Conservation (phyloP, 2,113 vertebrate genomes). For the Daphoenositta chrysoptera region DNA sequence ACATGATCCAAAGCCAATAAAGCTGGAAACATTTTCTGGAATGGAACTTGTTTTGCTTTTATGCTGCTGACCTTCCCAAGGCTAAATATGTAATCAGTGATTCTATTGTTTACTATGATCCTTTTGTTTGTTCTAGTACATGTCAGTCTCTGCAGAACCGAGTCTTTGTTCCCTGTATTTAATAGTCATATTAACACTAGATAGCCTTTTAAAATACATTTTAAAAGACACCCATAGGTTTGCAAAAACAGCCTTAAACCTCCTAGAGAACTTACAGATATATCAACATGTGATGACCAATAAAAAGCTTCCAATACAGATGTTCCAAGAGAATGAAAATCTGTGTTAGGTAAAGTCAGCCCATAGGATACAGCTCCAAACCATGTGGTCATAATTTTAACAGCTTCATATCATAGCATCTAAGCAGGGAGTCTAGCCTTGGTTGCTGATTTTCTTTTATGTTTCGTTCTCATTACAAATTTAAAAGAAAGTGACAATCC, state of each 20-base stretch:
- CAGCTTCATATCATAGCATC: background rate
- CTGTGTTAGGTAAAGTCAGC: background rate
- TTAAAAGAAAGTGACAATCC: background rate
- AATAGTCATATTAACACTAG: background rate
- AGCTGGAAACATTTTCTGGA: constrained; percentile 58
- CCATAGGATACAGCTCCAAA: background rate
- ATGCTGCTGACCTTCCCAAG: constrained; percentile 26
- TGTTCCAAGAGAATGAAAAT: background rate
- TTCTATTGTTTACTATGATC: background rate
- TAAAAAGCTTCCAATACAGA: background rate
- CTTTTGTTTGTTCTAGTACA: background rate
- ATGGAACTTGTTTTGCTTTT: constrained; percentile 37
- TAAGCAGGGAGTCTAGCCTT: background rate
- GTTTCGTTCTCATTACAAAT: background rate
- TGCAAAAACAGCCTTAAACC: background rate
- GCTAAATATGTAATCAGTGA: constrained; percentile 27
- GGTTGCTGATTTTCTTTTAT: background rate
- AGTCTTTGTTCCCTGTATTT: background rate
- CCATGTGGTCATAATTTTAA: background rate
- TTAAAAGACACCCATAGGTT: background rate
- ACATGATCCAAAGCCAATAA: constrained; percentile 61
- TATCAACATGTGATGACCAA: background rate
- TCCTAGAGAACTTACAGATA: background rate
- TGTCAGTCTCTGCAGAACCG: background rate
- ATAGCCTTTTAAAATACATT: background rate